Conservation (phyloP, 2,888 invertebrate genomes). For the Neria commutata region DNA sequence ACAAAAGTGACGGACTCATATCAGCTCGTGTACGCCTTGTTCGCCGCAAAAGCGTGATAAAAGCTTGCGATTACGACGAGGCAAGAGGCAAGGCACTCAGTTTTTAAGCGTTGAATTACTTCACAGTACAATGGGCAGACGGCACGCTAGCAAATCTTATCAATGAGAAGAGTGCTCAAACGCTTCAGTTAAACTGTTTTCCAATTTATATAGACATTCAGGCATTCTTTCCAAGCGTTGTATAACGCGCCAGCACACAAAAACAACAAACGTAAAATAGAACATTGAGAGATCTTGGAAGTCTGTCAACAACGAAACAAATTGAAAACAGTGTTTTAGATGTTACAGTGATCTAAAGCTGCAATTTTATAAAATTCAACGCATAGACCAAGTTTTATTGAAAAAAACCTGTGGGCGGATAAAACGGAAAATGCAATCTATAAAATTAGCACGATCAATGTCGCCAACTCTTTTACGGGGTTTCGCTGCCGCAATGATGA, state of each 20-base stretch:
- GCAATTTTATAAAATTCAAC: constrained; percentile 5
- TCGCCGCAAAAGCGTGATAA: not conserved
- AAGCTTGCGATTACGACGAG: not conserved
- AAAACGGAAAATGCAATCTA: constrained; percentile 28
- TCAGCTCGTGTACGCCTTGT: no score
- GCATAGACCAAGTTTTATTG: not conserved
- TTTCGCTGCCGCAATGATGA: constrained; percentile 27
- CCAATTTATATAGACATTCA: no score
- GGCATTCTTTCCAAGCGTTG: constrained; percentile 11
- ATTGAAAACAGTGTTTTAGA: not conserved
- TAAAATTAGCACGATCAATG: constrained; percentile 31
- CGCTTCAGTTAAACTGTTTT: no score
- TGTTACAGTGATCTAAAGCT: no score
- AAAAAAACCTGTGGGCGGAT: not conserved
- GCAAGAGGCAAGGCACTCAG: not conserved
- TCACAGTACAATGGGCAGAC: no score
- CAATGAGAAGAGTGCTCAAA: no score
- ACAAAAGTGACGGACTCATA: no score
- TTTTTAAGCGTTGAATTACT: no score
- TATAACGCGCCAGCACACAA: constrained; percentile 5
- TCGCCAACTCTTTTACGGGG: constrained; percentile 31
- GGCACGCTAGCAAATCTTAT: no score
- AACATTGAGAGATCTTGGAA: no score
- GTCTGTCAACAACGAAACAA: not conserved
- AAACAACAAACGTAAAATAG: not conserved